Conservation (phyloP, 2,888 invertebrate species). For the Portevinia maculata region DNA sequence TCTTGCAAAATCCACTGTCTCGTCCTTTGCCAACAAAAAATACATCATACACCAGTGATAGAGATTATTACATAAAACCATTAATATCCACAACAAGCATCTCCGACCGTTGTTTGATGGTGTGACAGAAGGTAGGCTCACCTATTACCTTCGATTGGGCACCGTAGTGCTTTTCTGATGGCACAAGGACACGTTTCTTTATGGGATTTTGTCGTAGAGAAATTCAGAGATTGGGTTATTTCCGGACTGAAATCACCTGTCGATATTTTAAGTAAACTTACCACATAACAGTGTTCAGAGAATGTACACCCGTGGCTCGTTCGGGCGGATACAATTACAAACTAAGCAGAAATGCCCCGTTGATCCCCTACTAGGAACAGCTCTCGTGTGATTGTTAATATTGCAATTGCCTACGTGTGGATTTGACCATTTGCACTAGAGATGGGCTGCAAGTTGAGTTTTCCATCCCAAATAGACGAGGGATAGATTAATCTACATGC, state of each 20-base stretch:
- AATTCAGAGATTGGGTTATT: conserved; percentile 75
- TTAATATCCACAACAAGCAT: conserved; percentile 64
- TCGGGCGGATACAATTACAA: conserved; percentile 15
- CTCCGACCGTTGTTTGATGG: conserved; percentile 34
- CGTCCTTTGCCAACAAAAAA: background rate
- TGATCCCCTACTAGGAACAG: conserved; percentile 31
- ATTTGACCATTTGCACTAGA: conserved; percentile 50
- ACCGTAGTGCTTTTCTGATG: background rate
- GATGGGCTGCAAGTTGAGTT: background rate
- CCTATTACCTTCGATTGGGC: conserved; percentile 3
- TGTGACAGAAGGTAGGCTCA: conserved; percentile 52
- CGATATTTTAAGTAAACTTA: conserved; percentile 75
- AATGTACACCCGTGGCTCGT: conserved; percentile 26
- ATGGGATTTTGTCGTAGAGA: conserved; percentile 61
- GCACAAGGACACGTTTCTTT: conserved; percentile 58
- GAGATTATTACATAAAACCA: conserved; percentile 62
- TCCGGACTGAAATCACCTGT: conserved; percentile 76
- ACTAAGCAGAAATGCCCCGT: conserved; percentile 7
- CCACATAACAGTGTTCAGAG: conserved; percentile 67
- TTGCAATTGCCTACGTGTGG: conserved; percentile 63
- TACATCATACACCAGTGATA: conserved; percentile 40
- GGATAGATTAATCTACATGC: conserved; percentile 30
- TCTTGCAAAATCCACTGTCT: conserved; percentile 22
- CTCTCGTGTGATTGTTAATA: conserved; percentile 34
- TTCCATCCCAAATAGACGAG: conserved; percentile 8